These are phyloP conservation scores for Pelvicachromis taeniatus DNA, from an alignment of 2,113 vertebrate genomes.

Conservation along the genomic window DNA sequence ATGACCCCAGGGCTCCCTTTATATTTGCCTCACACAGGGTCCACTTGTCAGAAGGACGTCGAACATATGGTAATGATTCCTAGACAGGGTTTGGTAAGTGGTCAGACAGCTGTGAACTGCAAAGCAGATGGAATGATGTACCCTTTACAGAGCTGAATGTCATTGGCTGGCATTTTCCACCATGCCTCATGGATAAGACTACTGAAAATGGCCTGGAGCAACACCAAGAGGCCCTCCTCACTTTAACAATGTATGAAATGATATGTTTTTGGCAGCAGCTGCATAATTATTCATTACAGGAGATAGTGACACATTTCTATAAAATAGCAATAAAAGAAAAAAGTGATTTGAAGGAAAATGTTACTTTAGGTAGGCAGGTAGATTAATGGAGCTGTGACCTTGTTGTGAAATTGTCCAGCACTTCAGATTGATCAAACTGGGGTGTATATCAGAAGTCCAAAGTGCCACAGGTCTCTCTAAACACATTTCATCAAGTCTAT, in stretches of 20 bases:
- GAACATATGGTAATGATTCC: slow-evolving; percentile 62
- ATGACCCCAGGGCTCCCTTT: slow-evolving; percentile 37
- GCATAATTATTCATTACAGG: not conserved
- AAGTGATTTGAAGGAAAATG: not conserved
- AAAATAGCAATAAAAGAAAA: not conserved
- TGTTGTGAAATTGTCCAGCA: not conserved
- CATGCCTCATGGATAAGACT: slow-evolving; percentile 46
- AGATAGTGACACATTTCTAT: not conserved
- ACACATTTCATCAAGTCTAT: not conserved
- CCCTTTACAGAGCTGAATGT: slow-evolving; percentile 71
- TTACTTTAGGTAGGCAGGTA: not conserved
- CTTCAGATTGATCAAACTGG: not conserved
- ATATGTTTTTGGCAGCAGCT: not conserved
- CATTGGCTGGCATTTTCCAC: slow-evolving; percentile 67
- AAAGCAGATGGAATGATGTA: slow-evolving; percentile 71
- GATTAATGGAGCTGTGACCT: not conserved
- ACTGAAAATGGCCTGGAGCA: slow-evolving; percentile 30
- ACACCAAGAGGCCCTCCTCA: not conserved
- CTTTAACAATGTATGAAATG: not conserved
- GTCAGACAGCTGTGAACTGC: slow-evolving; percentile 56
- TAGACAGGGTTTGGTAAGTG: slow-evolving; percentile 58
- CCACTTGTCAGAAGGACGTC: slow-evolving; percentile 34
- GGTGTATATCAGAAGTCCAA: not conserved
- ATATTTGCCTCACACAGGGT: slow-evolving; percentile 57
- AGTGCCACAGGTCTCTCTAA: not conserved